Conservation (phyloP, 2,113 vertebrate genomes). For the Oriolus oriolus region DNA sequence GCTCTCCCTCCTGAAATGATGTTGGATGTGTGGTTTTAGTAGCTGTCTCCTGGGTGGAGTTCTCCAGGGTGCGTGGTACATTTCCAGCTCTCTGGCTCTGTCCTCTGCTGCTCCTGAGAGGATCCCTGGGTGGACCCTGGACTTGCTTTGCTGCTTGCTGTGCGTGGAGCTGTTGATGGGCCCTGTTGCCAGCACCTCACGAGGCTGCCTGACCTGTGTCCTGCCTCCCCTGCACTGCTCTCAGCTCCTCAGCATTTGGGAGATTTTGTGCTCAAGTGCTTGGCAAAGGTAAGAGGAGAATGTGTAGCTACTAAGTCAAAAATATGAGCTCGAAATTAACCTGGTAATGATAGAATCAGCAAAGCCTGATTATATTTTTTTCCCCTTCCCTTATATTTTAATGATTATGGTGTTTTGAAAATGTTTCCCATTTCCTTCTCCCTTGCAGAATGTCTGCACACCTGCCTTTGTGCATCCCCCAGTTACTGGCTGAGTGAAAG, state of each 20-base stretch:
- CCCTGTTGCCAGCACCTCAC: accelerated
- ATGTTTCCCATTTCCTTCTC: neutral
- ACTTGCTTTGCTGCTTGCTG: neutral
- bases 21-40: neutral
- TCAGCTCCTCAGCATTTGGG: accelerated
- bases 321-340: neutral
- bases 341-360: neutral
- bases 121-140: neutral
- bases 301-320: neutral
- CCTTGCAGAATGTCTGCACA: accelerated
- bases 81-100: neutral
- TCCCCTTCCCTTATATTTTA: accelerated
- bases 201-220: neutral
- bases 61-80: accelerated
- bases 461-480: neutral
- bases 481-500: neutral
- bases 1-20: accelerated
- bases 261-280: neutral
- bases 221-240: accelerated
- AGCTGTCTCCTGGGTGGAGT: accelerated
- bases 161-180: neutral
- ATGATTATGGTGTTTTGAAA: neutral
- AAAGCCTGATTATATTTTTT: neutral
- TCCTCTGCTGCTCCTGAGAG: neutral
- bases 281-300: neutral